Conservation (phyloP, 2,797 vertebrate species). For the Miichthys miiuy region DNA sequence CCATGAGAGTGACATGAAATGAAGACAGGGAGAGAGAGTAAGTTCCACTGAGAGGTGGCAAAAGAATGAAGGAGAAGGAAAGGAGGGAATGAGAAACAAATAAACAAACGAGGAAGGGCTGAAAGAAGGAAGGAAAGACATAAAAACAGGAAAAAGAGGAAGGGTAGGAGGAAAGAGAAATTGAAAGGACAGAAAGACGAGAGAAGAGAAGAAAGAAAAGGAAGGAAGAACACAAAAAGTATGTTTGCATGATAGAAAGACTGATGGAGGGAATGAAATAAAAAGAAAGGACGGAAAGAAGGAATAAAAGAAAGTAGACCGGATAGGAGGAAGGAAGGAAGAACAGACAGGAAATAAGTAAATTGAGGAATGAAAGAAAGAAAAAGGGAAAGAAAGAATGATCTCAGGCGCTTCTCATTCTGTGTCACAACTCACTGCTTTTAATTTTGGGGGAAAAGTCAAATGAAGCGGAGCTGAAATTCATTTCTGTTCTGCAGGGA, state of each 20-base stretch:
- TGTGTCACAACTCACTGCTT: slow-evolving; percentile 72
- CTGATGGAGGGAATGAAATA: too few species aligned
- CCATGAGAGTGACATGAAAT: not conserved
- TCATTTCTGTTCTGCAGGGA: slow-evolving; percentile 67
- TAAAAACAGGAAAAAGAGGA: not conserved
- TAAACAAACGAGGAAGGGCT: not conserved
- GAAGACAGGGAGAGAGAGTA: not conserved
- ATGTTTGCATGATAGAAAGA: too few species aligned
- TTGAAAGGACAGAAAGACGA: not conserved
- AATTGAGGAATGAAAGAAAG: not conserved
- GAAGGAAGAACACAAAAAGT: not conserved
- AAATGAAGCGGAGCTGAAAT: slow-evolving; percentile 75
- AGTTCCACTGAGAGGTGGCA: not conserved
- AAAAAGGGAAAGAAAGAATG: slow-evolving; percentile 14
- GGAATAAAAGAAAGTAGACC: not conserved
- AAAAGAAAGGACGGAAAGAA: not conserved
- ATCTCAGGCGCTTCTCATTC: slow-evolving; percentile 47
- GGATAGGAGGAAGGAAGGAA: not conserved
- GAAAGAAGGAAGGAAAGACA: not conserved
- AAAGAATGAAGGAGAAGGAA: not conserved
- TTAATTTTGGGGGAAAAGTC: slow-evolving; percentile 75
- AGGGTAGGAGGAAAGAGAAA: too few species aligned
- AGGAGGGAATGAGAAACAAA: not conserved
- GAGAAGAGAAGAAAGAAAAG: not conserved
- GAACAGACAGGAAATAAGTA: not conserved